phyloP scores from a whole-genome alignment of 92 coral and sea anemone genomes.

The Muricea muricata region DNA sequence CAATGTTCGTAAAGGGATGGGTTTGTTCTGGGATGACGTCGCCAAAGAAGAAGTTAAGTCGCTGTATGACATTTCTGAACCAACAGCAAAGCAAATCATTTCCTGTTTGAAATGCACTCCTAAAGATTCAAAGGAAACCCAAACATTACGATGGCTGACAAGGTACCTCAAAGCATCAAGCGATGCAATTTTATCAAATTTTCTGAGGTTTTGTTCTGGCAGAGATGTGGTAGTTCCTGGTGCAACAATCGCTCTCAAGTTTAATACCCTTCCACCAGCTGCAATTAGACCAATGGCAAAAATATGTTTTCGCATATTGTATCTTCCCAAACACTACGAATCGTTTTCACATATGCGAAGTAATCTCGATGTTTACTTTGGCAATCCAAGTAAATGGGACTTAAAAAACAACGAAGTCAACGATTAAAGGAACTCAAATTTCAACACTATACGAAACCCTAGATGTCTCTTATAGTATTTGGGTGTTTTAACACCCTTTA shows the following conservation, averaged over 20 bases:
- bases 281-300: conserved; percentile 51
- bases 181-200: conserved; percentile 45
- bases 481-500: too few species aligned
- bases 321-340: conserved; percentile 56
- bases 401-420: too few species aligned
- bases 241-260: conserved; percentile 42
- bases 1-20: conserved; percentile 54
- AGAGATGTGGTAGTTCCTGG: conserved; percentile 56
- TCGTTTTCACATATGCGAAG: conserved; percentile 47
- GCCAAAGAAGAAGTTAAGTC: conserved; percentile 42
- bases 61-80: conserved; percentile 46
- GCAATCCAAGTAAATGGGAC: conserved; percentile 58
- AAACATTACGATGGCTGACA: conserved; percentile 63
- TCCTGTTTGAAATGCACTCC: conserved; percentile 38
- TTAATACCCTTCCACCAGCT: conserved; percentile 1
- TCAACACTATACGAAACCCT: too few species aligned
- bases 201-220: conserved; percentile 67
- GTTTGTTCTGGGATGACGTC: conserved; percentile 47
- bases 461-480: too few species aligned
- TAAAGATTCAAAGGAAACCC: conserved; percentile 52
- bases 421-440: too few species aligned
- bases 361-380: conserved; percentile 56
- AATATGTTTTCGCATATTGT: conserved; percentile 63
- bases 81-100: conserved; percentile 45
- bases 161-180: conserved; percentile 60